Conservation (phyloP, 37 sponge, comb jelly and placozoan genomes). For the Halisarca cf. caerulea region DNA sequence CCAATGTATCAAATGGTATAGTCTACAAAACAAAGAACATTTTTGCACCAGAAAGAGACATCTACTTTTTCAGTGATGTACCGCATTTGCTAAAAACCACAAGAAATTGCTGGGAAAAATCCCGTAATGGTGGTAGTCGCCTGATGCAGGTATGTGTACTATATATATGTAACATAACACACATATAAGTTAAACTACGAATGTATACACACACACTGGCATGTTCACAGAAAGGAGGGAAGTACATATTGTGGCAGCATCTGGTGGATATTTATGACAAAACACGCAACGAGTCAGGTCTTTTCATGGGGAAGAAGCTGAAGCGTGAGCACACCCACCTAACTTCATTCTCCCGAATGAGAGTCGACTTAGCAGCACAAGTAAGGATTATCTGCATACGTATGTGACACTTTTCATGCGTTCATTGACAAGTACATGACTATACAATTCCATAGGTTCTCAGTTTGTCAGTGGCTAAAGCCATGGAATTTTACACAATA, state of each 20-base stretch:
- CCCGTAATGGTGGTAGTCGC: not conserved
- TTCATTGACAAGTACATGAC: not conserved
- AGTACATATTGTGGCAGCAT: not conserved
- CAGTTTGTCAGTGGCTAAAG: slow-evolving; percentile 49
- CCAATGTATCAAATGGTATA: slow-evolving; percentile 8
- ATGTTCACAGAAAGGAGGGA: not conserved
- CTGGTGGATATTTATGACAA: not conserved
- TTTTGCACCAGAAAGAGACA: not conserved
- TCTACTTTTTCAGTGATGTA: slow-evolving; percentile 25
- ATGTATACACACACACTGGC: too few relatives aligned
- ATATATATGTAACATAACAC: not conserved
- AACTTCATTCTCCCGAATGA: slow-evolving; percentile 19
- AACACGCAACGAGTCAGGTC: not conserved
- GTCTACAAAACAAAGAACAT: slow-evolving; percentile 3
- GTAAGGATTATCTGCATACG: too few relatives aligned
- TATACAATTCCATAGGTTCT: slow-evolving; percentile 13
- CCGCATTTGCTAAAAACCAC: slow-evolving; percentile 33
- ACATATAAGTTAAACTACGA: not conserved
- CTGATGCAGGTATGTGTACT: not conserved
- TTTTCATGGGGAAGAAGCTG: not conserved
- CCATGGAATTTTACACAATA: slow-evolving; percentile 1
- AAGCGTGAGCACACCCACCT: slow-evolving; percentile 10
- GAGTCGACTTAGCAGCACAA: slow-evolving; percentile 23
- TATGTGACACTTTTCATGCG: not conserved
- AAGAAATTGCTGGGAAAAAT: slow-evolving; percentile 35